Base-by-base conservation (phyloP, 92 coral and sea anemone genomes). In the Meandrina meandrites region DNA sequence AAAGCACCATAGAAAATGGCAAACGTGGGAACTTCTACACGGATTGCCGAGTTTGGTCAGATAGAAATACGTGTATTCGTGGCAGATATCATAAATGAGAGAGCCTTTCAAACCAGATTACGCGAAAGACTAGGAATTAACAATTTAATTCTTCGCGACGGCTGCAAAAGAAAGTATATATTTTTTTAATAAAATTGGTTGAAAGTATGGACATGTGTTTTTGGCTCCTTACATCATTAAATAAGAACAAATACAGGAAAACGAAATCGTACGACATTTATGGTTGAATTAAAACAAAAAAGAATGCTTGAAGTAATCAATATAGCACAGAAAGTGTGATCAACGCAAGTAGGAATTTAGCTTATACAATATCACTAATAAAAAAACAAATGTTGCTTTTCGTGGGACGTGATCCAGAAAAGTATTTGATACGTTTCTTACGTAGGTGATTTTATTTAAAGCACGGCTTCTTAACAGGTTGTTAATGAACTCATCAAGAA, bases 401-500 rank as follows among this genome's bases (percentile, higher is more conserved):
- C 71, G 36, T 13, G 22, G 66, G 78, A 69, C 57, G 50, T 70
- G 78, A 81, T 66, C 17, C 79, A 4, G 18, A 8, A 45, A 21
- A 28, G 17, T 14, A 81, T 81, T 18, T 64, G 14, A 37, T 42
- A 32, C 7, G 30, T 27, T 28, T 28, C 27, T 66, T 45, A 45
- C 76, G 60, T 81, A 30, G 85, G 85, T 48, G 53, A 42, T 62
- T 9, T 81, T 64, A 37, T 40, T 62, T 45, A 32, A 79, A 69
- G 40, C 78, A 47, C 16, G 22, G 22, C 22, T 48, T 31, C 78
- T 69, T 56, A 75, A 75, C 53, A 84, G 80, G 45, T 51, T 58
- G 80, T 27, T 84, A 53, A 84, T 83, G 87, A 83, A 13, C 71
- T 83, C 53, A 70, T 73, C n/a, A 60, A 37, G 34, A 51, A 48